A percentile compares a stretch with the other conserved stretches of the same genome.
Conservation (phyloP, 1,140 invertebrate genomes). For the Eurytemora carolleeae region DNA sequence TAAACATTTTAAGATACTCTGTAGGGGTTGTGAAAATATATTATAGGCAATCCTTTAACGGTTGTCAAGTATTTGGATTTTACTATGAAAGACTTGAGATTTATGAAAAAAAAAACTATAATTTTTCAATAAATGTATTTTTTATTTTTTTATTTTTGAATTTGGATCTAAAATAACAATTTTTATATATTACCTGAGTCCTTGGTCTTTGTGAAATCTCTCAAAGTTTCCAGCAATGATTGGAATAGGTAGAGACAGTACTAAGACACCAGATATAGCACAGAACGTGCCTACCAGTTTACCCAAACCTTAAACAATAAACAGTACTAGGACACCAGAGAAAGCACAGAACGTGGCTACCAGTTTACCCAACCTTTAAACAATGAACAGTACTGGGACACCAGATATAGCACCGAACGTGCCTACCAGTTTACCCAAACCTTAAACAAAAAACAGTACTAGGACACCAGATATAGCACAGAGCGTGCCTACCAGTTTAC, state of each 20-base stretch:
- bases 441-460: background rate
- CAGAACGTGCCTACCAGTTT: background rate
- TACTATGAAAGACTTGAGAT: background rate
- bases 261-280: background rate
- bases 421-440: background rate
- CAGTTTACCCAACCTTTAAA: background rate
- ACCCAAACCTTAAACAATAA: background rate
- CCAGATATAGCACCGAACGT: background rate
- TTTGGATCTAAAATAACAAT: background rate
- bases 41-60: no score
- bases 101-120: background rate
- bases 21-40: no score
- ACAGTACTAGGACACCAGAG: background rate
- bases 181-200: background rate
- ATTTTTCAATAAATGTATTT: background rate
- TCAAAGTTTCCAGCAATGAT: background rate
- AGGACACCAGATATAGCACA: background rate
- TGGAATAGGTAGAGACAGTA: background rate
- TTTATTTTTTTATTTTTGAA: background rate
- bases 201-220: background rate
- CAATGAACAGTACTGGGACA: background rate
- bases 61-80: no score
- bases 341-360: background rate
- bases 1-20: no score
- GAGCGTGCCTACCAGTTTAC: background rate